Base-by-base conservation (phyloP, 92 coral and sea anemone genomes). In the Palythoa grandis region DNA sequence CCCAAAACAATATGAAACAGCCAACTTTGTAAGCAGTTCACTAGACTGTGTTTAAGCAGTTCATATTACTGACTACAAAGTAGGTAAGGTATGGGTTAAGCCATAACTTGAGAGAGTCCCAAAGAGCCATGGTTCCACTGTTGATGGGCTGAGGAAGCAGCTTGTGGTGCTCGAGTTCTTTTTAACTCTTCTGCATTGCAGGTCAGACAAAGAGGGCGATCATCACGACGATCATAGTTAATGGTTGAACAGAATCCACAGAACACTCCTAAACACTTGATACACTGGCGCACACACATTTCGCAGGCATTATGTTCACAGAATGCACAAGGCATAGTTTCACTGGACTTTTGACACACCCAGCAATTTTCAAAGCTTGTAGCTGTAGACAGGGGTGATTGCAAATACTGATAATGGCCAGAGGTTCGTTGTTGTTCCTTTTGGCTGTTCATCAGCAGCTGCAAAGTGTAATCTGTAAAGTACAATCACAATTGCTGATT, bases 261-360 rank as follows among this genome's bases (percentile, higher is more conserved):
- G 88, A 92, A 94, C 35, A 94, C 98, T 68, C 98, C 98, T 86
- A 92, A 87, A 78, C 98, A 94, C 71, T 86, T 88, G 86, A 78
- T 87, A 70, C 98, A 94, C 52, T 94, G 98, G 10, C 95, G 98
- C 74, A 94, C 95, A 23, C 95, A 94, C 98, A 94, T 94, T 76
- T 94, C 98, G 87, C 98, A 94, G 9, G 87, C 92, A 73, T 78
- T 87, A 77, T 88, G 94, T 73, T 94, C 98, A 87, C 95, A 94
- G 75, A 94, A 92, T 53, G 98, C 90, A 82, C 95, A 94, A 1
- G 98, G 98, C 92, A 94, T 72, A 40, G 89, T 85, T 79, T 94
- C 98, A n/a, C 78, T 63, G 23, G 85, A 87, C 56, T 89, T 91
- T 50, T 84, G 90, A 58, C 98, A 94, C n/a, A 94, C 91, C 98